phyloP scores from a whole-genome alignment of 2,888 invertebrate species.

The Arrhopalites spinosus region DNA sequence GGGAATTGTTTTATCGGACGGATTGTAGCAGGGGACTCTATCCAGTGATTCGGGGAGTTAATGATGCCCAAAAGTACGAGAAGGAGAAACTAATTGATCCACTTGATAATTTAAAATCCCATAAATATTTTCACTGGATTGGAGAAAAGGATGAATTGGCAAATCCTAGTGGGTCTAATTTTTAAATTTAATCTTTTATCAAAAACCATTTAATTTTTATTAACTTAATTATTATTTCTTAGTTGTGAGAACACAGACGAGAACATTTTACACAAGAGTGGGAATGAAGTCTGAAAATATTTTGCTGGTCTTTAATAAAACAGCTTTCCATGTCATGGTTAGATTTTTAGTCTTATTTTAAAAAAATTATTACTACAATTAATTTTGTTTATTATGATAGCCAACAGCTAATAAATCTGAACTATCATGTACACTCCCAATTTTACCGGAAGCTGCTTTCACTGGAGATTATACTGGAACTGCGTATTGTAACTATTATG shows the following conservation, averaged over 20 bases:
- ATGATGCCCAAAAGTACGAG: conserved; percentile 6
- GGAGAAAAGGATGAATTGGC: conserved; percentile 16
- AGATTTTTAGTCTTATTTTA: not conserved
- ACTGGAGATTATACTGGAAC: conserved; percentile 4
- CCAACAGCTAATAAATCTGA: conserved; percentile 1
- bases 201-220: not conserved
- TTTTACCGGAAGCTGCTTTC: not conserved
- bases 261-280: conserved; percentile 3
- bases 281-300: conserved; percentile 20
- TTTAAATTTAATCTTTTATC: too few species aligned
- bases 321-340: conserved; percentile 8
- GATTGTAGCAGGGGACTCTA: conserved; percentile 17
- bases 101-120: conserved; percentile 4
- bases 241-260: not conserved
- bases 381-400: not conserved
- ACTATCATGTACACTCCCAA: not conserved
- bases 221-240: not conserved
- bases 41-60: conserved; percentile 13
- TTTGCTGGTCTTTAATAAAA: not conserved
- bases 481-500: conserved; percentile 29
- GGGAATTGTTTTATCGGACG: not conserved
- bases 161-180: conserved; percentile 12
- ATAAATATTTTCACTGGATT: conserved; percentile 24
- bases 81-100: conserved; percentile 8
- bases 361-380: not conserved